Evolutionary conservation across 2,888 invertebrate species (phyloP).

Genomic region (Acrocera orbiculus): DNA sequence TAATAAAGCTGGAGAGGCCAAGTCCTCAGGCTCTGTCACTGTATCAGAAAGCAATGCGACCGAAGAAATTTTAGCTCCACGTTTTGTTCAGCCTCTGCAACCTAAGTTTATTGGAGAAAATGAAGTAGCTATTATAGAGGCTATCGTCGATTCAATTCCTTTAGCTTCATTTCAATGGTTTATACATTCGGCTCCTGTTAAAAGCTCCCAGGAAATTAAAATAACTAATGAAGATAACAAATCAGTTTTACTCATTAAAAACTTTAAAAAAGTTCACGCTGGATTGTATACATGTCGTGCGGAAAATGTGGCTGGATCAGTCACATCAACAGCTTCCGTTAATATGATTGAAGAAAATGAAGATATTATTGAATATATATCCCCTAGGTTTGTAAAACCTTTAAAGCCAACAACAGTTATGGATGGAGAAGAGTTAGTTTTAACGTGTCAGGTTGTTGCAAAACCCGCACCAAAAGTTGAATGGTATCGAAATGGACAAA

Average conservation of each 20-base stretch:
- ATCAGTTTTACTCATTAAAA: slow-evolving; percentile 61
- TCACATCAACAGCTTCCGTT: slow-evolving; percentile 65
- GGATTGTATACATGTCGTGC: slow-evolving; percentile 76
- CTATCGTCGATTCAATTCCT: slow-evolving; percentile 57
- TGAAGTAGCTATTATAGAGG: slow-evolving; percentile 63
- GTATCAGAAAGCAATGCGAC: slow-evolving; percentile 41
- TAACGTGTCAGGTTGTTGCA: slow-evolving; percentile 56
- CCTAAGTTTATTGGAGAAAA: slow-evolving; percentile 53
- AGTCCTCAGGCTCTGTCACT: slow-evolving; percentile 67
- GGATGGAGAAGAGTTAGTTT: slow-evolving; percentile 72
- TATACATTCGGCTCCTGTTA: slow-evolving; percentile 52
- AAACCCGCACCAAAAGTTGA: slow-evolving; percentile 61
- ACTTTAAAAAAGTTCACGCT: slow-evolving; percentile 46
- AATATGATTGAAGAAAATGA: slow-evolving; percentile 40
- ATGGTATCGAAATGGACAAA: slow-evolving; percentile 60
- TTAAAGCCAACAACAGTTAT: slow-evolving; percentile 60
- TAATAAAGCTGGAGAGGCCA: slow-evolving; percentile 58
- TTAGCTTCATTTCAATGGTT: slow-evolving; percentile 78
- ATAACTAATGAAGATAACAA: slow-evolving; percentile 56
- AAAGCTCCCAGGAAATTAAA: slow-evolving; percentile 49
- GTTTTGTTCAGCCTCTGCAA: slow-evolving; percentile 50
- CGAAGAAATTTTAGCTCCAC: slow-evolving; percentile 47
- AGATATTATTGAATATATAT: slow-evolving; percentile 40
- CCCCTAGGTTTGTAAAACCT: slow-evolving; percentile 60
- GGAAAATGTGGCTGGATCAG: slow-evolving; percentile 76